These are phyloP conservation scores for Rutpela maculata DNA, from an alignment of 2,888 invertebrate genomes.

Conservation along the genomic window DNA sequence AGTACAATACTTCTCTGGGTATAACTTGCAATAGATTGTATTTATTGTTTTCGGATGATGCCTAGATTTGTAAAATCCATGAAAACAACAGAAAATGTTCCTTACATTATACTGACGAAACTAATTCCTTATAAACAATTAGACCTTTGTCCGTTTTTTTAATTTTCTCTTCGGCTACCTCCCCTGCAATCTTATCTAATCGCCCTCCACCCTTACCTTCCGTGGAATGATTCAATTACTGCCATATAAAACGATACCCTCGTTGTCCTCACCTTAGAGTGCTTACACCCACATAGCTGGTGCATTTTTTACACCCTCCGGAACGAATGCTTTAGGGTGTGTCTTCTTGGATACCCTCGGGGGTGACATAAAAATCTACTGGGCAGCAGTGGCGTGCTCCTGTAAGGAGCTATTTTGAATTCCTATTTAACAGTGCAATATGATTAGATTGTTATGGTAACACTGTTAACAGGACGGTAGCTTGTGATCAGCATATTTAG, in stretches of 20 bases:
- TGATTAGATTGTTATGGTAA: too few species aligned
- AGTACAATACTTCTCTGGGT: too few species aligned
- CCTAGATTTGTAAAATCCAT: too few species aligned
- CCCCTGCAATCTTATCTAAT: background rate
- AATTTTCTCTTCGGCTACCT: background rate
- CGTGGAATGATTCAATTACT: conserved; percentile 25
- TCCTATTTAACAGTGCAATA: too few species aligned
- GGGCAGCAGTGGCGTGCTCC: background rate
- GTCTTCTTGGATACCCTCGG: conserved; percentile 15
- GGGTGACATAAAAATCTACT: conserved; percentile 12
- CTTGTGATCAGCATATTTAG: too few species aligned
- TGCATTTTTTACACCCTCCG: conserved; percentile 24
- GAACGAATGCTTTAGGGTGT: conserved; percentile 30
- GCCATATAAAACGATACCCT: conserved; percentile 13
- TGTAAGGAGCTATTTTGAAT: background rate
- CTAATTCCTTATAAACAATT: background rate
- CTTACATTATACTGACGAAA: too few species aligned
- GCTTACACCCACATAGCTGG: conserved; percentile 14
- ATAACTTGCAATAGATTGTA: too few species aligned
- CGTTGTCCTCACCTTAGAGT: conserved; percentile 18
- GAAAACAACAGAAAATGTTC: too few species aligned
- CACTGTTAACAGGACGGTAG: too few species aligned
- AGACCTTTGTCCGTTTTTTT: background rate
- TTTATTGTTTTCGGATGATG: too few species aligned
- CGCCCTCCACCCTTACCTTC: conserved; percentile 10